Percentiles rank a stretch among this genome's conserved stretches.
phyloP scores from a whole-genome alignment of 1,140 invertebrate genomes.

The Drosophila nikananu region DNA sequence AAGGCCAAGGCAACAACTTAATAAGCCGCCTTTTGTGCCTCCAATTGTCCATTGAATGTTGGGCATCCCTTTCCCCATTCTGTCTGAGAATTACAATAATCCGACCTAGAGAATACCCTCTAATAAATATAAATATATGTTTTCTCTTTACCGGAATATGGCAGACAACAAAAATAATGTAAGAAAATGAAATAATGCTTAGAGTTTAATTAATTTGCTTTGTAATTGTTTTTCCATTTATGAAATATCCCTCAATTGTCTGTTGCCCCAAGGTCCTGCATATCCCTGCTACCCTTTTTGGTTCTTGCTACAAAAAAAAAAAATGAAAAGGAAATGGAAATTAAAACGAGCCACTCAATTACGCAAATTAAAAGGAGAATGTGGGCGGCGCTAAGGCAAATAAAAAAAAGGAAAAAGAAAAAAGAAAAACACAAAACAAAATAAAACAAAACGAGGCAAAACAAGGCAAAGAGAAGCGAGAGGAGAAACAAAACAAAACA shows the following conservation, averaged over 20 bases:
- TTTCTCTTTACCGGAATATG: not conserved
- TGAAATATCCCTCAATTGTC: not conserved
- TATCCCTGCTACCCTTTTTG: constrained; percentile 15
- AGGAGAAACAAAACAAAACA: not conserved
- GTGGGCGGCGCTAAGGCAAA: constrained; percentile 65
- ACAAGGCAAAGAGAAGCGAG: constrained; percentile 7
- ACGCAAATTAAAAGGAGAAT: constrained; percentile 81
- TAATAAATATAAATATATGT: not conserved
- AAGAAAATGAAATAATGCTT: not conserved
- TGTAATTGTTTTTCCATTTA: not conserved
- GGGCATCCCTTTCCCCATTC: not conserved
- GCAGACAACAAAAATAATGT: not conserved
- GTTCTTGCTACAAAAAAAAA: not conserved
- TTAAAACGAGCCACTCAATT: constrained; percentile 83
- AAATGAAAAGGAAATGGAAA: constrained; percentile 50
- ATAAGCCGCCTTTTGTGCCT: constrained; percentile 35
- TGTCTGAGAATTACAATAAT: not conserved
- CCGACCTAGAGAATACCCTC: not conserved
- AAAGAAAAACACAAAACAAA: constrained; percentile 24
- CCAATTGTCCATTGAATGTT: not conserved
- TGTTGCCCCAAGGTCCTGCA: not conserved
- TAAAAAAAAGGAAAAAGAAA: constrained; percentile 35
- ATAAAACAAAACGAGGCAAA: constrained; percentile 20
- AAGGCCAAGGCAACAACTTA: constrained; percentile 43
- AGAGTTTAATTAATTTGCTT: not conserved